Evolutionary conservation across 2,888 invertebrate genomes (phyloP).

Genomic region (Tiliacea aurago): DNA sequence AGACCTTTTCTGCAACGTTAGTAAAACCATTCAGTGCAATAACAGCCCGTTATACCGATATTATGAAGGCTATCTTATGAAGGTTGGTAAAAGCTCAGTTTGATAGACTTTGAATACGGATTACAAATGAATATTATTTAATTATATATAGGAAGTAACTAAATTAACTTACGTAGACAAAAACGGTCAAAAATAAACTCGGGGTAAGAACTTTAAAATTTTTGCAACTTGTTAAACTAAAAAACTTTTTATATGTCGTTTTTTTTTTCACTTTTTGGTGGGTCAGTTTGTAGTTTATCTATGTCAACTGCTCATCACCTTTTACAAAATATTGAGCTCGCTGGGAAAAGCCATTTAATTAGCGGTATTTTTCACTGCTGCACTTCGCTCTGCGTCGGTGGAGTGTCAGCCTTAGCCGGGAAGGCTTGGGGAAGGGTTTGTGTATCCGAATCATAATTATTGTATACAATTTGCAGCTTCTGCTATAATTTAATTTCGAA

Average conservation of each 20-base stretch:
- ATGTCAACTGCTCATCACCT: too few relatives aligned
- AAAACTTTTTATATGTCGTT: not conserved
- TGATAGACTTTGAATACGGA: not conserved
- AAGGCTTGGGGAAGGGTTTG: not conserved
- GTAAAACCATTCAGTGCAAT: slow-evolving; percentile 11
- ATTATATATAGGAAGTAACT: not conserved
- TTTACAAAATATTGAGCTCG: too few relatives aligned
- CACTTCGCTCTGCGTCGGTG: not conserved
- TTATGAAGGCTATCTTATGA: not conserved
- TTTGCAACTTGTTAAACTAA: not conserved
- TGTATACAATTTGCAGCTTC: not conserved
- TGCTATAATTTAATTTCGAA: not conserved
- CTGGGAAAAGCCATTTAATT: too few relatives aligned
- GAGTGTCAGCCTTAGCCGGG: too few relatives aligned
- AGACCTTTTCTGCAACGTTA: not conserved
- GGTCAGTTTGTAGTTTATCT: too few relatives aligned
- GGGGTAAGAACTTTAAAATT: not conserved
- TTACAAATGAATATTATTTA: not conserved
- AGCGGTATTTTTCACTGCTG: too few relatives aligned
- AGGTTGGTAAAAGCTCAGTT: not conserved
- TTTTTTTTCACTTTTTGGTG: too few relatives aligned
- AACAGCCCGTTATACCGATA: not conserved
- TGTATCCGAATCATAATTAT: not conserved
- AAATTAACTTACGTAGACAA: not conserved
- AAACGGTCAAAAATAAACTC: not conserved